phyloP scores from a whole-genome alignment of 2,888 invertebrate species.

The Trissoscelio sp. region DNA sequence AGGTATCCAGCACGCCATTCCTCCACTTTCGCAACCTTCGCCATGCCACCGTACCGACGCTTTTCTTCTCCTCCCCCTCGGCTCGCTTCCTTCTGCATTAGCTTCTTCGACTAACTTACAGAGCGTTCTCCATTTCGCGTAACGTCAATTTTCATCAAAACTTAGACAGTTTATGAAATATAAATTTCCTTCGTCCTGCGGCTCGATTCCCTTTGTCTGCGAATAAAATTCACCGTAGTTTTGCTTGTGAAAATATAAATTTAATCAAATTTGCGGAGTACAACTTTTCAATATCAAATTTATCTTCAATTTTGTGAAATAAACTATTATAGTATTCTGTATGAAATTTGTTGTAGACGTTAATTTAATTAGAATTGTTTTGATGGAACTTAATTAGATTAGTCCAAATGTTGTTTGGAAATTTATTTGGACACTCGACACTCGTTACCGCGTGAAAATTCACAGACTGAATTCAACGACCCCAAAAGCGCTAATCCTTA shows the following conservation, averaged over 20 bases:
- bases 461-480: slow-evolving; percentile 69
- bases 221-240: too few relatives aligned
- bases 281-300: too few relatives aligned
- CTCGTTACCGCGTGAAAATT: slow-evolving; percentile 61
- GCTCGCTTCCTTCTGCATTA: slow-evolving; percentile 58
- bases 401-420: not conserved
- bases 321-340: too few relatives aligned
- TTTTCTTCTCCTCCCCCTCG: slow-evolving; percentile 53
- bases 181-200: slow-evolving; percentile 1
- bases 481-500: slow-evolving; percentile 74
- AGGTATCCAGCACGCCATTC: slow-evolving; percentile 71
- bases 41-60: slow-evolving; percentile 49
- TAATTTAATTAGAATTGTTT: too few relatives aligned
- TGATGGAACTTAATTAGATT: not conserved
- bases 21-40: slow-evolving; percentile 70
- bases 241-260: too few relatives aligned
- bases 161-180: slow-evolving; percentile 28
- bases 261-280: too few relatives aligned
- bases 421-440: slow-evolving; percentile 44
- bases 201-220: slow-evolving; percentile 6
- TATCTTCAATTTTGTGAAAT: too few relatives aligned
- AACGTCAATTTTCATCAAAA: slow-evolving; percentile 57
- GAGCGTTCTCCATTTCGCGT: slow-evolving; percentile 45
- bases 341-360: too few relatives aligned
- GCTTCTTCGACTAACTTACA: slow-evolving; percentile 54